Percentiles rank a stretch among this genome's conserved stretches.
Evolutionary conservation across 2,113 vertebrate species (phyloP).

Genomic region (Onychostruthus taczanowskii): DNA sequence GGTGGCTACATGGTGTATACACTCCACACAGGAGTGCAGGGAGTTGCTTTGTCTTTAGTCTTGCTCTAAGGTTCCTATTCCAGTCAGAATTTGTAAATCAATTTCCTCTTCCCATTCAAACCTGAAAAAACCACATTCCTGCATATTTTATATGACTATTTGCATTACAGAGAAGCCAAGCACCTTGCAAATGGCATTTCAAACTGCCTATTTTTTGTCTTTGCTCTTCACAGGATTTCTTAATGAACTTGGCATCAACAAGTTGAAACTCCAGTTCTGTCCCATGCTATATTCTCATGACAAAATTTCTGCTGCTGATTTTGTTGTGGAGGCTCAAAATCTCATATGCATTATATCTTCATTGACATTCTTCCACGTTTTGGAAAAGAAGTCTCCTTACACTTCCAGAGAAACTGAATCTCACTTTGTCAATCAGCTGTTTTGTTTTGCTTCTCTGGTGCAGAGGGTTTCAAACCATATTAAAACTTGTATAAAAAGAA

Average conservation of each 20-base stretch:
- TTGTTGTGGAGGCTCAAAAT: neutral
- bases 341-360: neutral
- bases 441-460: neutral
- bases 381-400: neutral
- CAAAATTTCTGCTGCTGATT: neutral
- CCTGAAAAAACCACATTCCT: slow-evolving; percentile 59
- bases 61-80: slow-evolving; percentile 31
- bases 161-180: slow-evolving; percentile 50
- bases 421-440: neutral
- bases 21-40: neutral
- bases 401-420: neutral
- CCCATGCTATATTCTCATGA: neutral
- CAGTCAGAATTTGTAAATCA: slow-evolving; percentile 57
- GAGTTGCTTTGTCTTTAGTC: slow-evolving; percentile 18
- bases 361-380: neutral
- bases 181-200: slow-evolving; percentile 55
- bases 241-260: neutral
- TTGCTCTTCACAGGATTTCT: neutral
- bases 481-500: neutral
- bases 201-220: neutral
- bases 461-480: neutral
- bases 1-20: neutral
- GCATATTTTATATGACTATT: slow-evolving; percentile 54
- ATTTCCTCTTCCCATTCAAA: slow-evolving; percentile 67
- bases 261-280: neutral